Evolutionary conservation across 2,888 invertebrate species (phyloP).

Genomic region (Clostera curtula): DNA sequence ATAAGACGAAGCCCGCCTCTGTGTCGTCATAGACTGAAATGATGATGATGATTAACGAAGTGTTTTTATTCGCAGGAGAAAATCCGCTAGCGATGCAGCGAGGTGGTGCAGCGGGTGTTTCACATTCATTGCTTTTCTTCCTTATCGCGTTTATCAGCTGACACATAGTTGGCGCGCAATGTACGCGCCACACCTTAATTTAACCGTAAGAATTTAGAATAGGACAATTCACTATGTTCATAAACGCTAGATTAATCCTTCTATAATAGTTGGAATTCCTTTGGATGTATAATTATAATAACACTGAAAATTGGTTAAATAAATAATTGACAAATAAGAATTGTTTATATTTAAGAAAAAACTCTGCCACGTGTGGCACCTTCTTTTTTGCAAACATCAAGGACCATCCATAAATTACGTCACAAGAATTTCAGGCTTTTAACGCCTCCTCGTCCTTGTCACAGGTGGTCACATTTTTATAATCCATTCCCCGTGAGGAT

Average conservation of each 20-base stretch:
- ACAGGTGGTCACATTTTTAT: no score
- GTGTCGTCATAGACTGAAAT: no score
- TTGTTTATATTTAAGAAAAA: no score
- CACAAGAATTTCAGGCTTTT: no score
- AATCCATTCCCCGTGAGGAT: no score
- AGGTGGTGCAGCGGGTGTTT: slow-evolving; percentile 41
- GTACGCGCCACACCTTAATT: slow-evolving; percentile 40
- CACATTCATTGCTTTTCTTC: slow-evolving; percentile 48
- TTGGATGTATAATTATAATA: slow-evolving; percentile 8
- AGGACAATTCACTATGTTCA: slow-evolving; percentile 20
- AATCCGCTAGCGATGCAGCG: slow-evolving; percentile 71
- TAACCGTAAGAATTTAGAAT: slow-evolving; percentile 22
- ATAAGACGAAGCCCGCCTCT: no score
- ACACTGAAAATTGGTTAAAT: background rate
- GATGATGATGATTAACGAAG: no score
- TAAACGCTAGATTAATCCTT: slow-evolving; percentile 29
- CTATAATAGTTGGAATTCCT: slow-evolving; percentile 8
- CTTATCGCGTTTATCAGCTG: slow-evolving; percentile 47
- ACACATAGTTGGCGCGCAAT: slow-evolving; percentile 55
- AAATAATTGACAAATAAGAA: background rate
- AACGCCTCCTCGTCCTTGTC: no score
- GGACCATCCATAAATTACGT: no score
- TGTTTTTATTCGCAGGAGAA: slow-evolving; percentile 49
- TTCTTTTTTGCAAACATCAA: no score
- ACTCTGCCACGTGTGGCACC: no score